Conservation (phyloP, 2,113 vertebrate species). For the Mormyrus iriodes region DNA sequence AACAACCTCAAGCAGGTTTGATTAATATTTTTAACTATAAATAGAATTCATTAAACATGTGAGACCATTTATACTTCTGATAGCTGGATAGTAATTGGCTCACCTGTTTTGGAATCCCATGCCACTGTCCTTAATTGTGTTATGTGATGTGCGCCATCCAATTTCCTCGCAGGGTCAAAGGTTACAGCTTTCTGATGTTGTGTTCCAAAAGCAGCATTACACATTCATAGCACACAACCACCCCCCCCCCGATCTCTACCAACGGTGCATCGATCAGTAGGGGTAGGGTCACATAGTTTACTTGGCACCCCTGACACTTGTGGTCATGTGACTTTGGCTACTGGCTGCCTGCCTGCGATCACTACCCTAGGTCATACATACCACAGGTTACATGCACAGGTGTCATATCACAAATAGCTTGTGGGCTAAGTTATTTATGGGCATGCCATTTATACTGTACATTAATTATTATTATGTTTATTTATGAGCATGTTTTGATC, state of each 20-base stretch:
- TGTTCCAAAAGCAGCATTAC: not conserved
- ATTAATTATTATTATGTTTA: not conserved
- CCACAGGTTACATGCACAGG: not conserved
- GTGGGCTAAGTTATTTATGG: too few relatives aligned
- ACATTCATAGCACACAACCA: not conserved
- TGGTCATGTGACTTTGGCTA: not conserved
- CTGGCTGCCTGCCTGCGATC: not conserved
- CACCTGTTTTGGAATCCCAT: not conserved
- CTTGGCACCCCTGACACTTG: not conserved
- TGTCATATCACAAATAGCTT: not conserved
- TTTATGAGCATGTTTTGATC: not conserved
- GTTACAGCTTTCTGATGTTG: not conserved
- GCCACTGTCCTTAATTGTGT: not conserved
- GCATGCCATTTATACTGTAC: not conserved
- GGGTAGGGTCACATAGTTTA: not conserved
- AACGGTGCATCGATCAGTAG: not conserved
- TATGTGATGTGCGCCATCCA: not conserved
- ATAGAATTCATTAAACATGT: not conserved
- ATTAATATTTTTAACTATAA: not conserved
- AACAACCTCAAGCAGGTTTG: not conserved
- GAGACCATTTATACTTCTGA: not conserved
- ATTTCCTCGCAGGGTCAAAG: not conserved
- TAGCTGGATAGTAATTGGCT: not conserved
- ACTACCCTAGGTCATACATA: not conserved
- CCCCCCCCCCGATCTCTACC: not conserved